phyloP scores from a whole-genome alignment of 2,113 vertebrate species.

The Limanda limanda region DNA sequence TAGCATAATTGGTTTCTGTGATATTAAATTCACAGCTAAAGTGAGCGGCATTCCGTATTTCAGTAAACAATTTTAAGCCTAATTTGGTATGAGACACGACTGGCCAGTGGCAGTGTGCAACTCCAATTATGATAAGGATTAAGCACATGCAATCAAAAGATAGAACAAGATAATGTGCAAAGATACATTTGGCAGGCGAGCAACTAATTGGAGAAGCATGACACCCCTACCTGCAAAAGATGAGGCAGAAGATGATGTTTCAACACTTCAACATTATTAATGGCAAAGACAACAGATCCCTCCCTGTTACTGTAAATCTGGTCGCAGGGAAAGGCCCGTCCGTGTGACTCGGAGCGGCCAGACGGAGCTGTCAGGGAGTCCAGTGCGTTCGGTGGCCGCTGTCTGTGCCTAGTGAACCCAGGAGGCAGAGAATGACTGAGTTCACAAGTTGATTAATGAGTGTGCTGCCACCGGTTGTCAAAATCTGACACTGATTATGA shows the following conservation, averaged over 20 bases:
- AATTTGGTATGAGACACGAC: conserved; percentile 84
- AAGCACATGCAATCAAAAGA: conserved; percentile 86
- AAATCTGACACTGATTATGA: conserved; percentile 78
- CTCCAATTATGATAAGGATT: conserved; percentile 88
- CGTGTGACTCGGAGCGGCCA: conserved; percentile 72
- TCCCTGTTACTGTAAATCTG: conserved; percentile 53
- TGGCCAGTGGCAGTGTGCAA: conserved; percentile 82
- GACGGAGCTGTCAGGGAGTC: conserved; percentile 80
- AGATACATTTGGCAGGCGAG: conserved; percentile 84
- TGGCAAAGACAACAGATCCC: conserved; percentile 67
- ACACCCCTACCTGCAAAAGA: conserved; percentile 78
- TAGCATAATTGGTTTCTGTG: conserved; percentile 75
- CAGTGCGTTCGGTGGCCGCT: conserved; percentile 69
- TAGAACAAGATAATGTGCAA: conserved; percentile 86
- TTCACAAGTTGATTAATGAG: conserved; percentile 85
- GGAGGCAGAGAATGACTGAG: conserved; percentile 80
- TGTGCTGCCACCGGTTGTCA: conserved; percentile 74
- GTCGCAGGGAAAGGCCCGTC: conserved; percentile 43
- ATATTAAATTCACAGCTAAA: conserved; percentile 74
- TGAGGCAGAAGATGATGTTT: conserved; percentile 76
- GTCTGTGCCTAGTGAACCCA: conserved; percentile 78
- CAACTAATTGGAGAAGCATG: conserved; percentile 85
- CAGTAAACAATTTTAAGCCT: conserved; percentile 85
- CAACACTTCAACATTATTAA: conserved; percentile 80
- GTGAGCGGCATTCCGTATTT: conserved; percentile 75